Evolutionary conservation across 2,113 vertebrate genomes (phyloP), one percentile per base, ranked within the genome.

Genomic region (Echinops telfairi): DNA sequence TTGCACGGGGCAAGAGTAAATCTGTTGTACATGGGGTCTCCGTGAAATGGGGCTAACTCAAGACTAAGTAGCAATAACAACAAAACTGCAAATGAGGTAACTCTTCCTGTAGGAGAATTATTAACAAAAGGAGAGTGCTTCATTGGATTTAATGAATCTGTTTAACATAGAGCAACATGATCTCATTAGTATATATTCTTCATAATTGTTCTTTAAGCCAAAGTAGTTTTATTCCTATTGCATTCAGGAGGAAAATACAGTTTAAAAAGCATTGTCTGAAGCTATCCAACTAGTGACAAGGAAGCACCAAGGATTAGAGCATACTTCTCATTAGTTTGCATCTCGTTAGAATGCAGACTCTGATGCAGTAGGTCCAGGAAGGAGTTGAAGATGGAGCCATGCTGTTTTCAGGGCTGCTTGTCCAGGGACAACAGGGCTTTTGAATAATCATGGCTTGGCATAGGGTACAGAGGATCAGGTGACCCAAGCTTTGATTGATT

Each of bases 281-380:
- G 29, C 12, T n/a, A 22, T 25, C 2, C 1, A 58, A 53, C 16
- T 23, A 53, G 36, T 22, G 16, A 80, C 83, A 20, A 92, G n/a
- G 43, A 71, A 82, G 36, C 36, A 77, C 27, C 27, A n/a, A 29
- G 83, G 4, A 2, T 60, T 80, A 83, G 27, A 66, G 11, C 17
- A 60, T 66, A 17, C 12, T 93, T 80, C 64, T 82, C 19, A 82
- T 53, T 10, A 53, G 16, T 29, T 57, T 82, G 17, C 33, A 14
- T 82, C 22, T 87, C 86, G 33, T 57, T 33, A 86, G 93, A 79
- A 81, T 47, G 70, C 29, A 90, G 31, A 77, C 80, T 92, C 43
- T 58, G 16, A 91, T 83, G 91, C 38, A 64, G 23, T 38, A 27
- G 83, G 6, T 23, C 31, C 25, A 33, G 83, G 20, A 47, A 53